Evolutionary conservation across 2,888 invertebrate species (phyloP).

Genomic region (Ephialtes manifestator): DNA sequence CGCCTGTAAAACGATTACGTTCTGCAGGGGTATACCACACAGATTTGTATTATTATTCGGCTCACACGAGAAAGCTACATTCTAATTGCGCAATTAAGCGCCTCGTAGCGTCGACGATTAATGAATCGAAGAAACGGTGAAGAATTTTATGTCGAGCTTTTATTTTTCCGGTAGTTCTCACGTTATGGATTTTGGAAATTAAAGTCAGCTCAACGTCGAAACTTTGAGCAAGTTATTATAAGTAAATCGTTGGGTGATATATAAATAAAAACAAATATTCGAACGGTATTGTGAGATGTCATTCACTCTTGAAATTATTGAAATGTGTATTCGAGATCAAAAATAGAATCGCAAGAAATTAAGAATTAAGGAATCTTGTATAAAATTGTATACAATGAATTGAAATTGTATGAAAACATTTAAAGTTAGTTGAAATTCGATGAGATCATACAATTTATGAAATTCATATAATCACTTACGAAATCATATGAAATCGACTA

Average conservation of each 20-base stretch:
- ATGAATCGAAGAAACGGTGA: conserved; percentile 52
- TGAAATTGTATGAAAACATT: too few species aligned
- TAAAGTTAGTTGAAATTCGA: too few species aligned
- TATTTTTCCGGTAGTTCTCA: background rate
- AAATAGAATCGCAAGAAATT: too few species aligned
- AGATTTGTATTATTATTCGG: conserved; percentile 85
- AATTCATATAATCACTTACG: too few species aligned
- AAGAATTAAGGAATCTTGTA: too few species aligned
- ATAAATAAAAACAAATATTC: background rate
- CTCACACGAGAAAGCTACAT: conserved; percentile 71
- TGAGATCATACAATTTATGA: too few species aligned
- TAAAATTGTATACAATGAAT: too few species aligned
- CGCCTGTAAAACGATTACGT: conserved; percentile 86
- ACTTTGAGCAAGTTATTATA: background rate
- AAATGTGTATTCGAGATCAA: too few species aligned
- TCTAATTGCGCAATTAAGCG: conserved; percentile 34
- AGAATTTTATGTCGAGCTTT: conserved; percentile 50
- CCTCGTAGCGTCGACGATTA: conserved; percentile 27
- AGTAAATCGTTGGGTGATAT: background rate
- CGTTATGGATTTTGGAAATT: background rate
- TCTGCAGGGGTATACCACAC: conserved; percentile 86
- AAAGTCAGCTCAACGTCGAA: too few species aligned
- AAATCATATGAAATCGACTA: too few species aligned
- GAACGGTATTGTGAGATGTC: background rate
- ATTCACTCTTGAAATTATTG: too few species aligned